A percentile compares a stretch with the other conserved stretches of the same genome.
Conservation (phyloP, 2,888 invertebrate genomes). For the Tetheella fluctuosa region DNA sequence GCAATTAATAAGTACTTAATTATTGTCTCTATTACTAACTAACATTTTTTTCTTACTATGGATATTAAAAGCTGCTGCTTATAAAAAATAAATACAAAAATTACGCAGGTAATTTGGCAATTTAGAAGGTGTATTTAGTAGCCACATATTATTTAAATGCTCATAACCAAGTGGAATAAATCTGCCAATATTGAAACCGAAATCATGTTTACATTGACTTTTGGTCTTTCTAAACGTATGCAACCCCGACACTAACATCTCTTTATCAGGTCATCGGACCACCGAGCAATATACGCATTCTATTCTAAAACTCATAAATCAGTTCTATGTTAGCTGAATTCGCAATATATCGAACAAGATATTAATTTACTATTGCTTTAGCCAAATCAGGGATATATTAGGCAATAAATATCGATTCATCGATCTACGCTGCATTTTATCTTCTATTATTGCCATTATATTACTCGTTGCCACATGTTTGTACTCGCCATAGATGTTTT, state of each 20-base stretch:
- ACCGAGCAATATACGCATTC: conserved; percentile 3
- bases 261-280: conserved; percentile 6
- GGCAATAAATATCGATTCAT: not conserved
- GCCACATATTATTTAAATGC: conserved; percentile 3
- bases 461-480: not conserved
- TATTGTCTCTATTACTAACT: no score
- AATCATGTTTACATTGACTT: conserved; percentile 6
- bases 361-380: conserved; percentile 5
- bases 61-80: no score
- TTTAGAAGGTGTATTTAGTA: no score
- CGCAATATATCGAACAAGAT: not conserved
- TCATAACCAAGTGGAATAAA: not conserved
- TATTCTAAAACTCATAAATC: conserved; percentile 8
- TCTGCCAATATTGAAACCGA: conserved; percentile 1
- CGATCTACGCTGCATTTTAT: conserved; percentile 2
- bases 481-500: conserved; percentile 1
- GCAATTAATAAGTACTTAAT: not conserved
- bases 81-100: no score
- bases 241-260: not conserved
- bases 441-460: conserved; percentile 8
- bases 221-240: conserved; percentile 1
- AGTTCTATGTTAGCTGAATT: not conserved
- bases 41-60: no score
- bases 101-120: no score
- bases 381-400: conserved; percentile 3